Base-by-base conservation (phyloP, 2,797 vertebrate species). In the Bovichtus diacanthus region DNA sequence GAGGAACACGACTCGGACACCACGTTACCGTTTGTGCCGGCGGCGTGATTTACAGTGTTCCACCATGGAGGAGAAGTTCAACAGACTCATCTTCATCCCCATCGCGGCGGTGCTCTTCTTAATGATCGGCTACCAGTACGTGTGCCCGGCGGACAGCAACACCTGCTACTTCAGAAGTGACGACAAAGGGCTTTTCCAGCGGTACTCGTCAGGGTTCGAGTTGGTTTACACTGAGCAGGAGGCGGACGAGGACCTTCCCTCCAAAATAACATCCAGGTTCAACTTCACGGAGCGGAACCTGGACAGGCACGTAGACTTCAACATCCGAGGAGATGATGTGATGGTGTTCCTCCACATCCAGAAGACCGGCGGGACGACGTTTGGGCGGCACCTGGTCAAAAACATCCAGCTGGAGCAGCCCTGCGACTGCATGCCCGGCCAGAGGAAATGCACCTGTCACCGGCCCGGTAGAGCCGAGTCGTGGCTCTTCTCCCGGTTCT, bases 321-420 rank as follows among this genome's bases (percentile, higher is more conserved):
- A 97, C 85, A 97, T 99, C 91, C 95, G 95, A 3, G 97, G 95
- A 19, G 95, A 96, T 51, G 97, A 98, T 63, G 96, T 98, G 86
- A 97, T 99, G 86, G 97, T 98, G 51, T 99, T 98, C 88, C 95
- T 99, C 1, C 97, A 99, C 90, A 99, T 99, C 80, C 97, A 99
- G 90, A 99, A 98, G 93, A 99, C 97, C 3, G 97, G 97, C 9
- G 97, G 97, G 62, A 99, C 97, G 23, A 98, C 97, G n/a, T 99
- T 98, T 78, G 97, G 97, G 3, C 92, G 97, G 6, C 97, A 99
- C 91, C 93, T 99, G 93, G 97, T 98, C 39, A 96, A 96, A 78
- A 99, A 99, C 92, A 98, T 99, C 90, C 96, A 93, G 44, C 95
- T 99, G 92, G 97, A 99, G 93, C 97, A 95, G 92, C 97, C 97